A percentile compares a stretch with the other conserved stretches of the same genome.
phyloP scores from a whole-genome alignment of 2,888 invertebrate species.

The Pimpla rufipes region DNA sequence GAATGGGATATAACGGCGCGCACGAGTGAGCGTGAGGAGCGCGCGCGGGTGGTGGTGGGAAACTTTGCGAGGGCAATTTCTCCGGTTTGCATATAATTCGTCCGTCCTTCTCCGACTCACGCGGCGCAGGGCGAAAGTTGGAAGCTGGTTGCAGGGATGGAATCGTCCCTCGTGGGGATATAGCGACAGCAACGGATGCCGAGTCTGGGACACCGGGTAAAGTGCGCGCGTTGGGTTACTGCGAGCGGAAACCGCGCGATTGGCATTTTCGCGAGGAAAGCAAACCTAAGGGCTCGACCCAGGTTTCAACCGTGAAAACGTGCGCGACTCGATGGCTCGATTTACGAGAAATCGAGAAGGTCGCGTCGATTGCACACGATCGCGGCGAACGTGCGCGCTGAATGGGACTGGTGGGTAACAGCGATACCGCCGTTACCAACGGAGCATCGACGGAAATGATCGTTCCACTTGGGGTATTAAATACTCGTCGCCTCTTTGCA shows the following conservation, averaged over 20 bases:
- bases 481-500: conserved; percentile 18
- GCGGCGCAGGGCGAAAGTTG: conserved; percentile 21
- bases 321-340: conserved; percentile 2
- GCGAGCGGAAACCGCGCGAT: conserved; percentile 54
- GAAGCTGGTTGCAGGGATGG: conserved; percentile 39
- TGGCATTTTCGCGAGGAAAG: conserved; percentile 57
- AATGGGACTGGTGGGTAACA: conserved; percentile 26
- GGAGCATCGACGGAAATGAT: conserved; percentile 33
- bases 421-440: conserved; percentile 22
- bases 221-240: conserved; percentile 32
- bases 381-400: not conserved
- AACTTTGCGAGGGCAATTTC: conserved; percentile 52
- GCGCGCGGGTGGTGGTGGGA: conserved; percentile 14
- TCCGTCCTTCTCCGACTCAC: conserved; percentile 1
- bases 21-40: conserved; percentile 4
- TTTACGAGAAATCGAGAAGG: conserved; percentile 36
- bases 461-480: conserved; percentile 20
- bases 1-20: conserved; percentile 23
- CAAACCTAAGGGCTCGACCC: conserved; percentile 12
- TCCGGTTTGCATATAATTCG: conserved; percentile 45
- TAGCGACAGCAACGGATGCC: not conserved
- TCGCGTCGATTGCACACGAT: conserved; percentile 27
- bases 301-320: conserved; percentile 38
- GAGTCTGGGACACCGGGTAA: conserved; percentile 11
- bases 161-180: conserved; percentile 46